Evolutionary conservation across 1,140 invertebrate genomes (phyloP), one percentile per base, ranked within the genome.

Genomic region (Trialeurodes vaporariorum): DNA sequence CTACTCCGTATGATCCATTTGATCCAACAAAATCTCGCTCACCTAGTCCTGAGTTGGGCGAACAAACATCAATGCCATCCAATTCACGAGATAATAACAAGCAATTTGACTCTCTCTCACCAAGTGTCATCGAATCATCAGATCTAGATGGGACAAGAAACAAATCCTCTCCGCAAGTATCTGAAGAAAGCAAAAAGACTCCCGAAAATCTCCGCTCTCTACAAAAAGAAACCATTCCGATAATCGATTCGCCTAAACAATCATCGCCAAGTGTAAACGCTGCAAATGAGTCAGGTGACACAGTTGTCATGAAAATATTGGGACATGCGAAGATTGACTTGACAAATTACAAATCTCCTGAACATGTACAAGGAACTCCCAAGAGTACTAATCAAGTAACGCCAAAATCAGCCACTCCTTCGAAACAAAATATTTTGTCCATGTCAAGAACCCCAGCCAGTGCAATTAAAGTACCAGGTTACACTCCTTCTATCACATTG

Each of bases 11-110:
- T 76, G 91, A 93, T 84, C 91, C 91, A 1, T 93, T 91, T 75
- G 90, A 92, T 74, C 91, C 91, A 1, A 92, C 91, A 0, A 91
- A 90, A 74, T 92, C 90, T 1, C 82, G 89, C 1, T 89, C 88
- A 0, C 78, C 79, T 0, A 76, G 78, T 25, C 73, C 74, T 22
- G 77, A 77, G 40, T 74, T 74, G 27, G 64, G 60, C 12, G 59
- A 68, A 1, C 60, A 61, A 27, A 66, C 25, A 27, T 34, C 65
- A 26, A 34, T 26, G 25, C 49, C 65, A 21, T n/a, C 23, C 49
- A 65, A 69, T 40, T 27, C 61, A 27, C n/a, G 63, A 24, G 68
- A 69, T 5, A 65, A 66, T 0, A 66, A 27, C n/a, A 69, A 69
- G 64, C 61, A 25, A 0, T 23, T 49, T 25, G 64, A 66, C 24